Evolutionary conservation across 2,888 invertebrate genomes (phyloP).

Genomic region (Scaptomyza cyrtandrae): DNA sequence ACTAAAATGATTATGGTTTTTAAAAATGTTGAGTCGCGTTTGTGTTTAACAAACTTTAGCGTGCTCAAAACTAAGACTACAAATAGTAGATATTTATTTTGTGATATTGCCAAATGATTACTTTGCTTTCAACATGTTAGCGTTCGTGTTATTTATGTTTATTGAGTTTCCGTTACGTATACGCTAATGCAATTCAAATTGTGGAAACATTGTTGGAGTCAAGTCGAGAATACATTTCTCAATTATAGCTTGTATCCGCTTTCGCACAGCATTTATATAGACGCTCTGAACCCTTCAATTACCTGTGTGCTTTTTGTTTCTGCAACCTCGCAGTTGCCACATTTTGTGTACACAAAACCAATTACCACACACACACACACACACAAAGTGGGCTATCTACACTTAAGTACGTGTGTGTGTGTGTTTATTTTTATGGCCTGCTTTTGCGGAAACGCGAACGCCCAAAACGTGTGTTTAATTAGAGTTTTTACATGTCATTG

Average conservation of each 20-base stretch:
- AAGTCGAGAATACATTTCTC: constrained; percentile 8
- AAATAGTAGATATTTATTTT: too few relatives aligned
- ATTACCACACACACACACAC: constrained; percentile 11
- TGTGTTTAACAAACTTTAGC: too few relatives aligned
- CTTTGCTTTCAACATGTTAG: too few relatives aligned
- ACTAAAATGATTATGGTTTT: too few relatives aligned
- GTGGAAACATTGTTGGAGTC: neutral
- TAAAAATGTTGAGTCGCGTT: too few relatives aligned
- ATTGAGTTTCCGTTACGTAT: neutral
- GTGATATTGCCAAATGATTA: too few relatives aligned
- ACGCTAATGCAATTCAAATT: neutral
- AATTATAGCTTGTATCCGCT: constrained; percentile 30
- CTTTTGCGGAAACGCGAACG: constrained; percentile 32
- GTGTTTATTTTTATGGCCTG: constrained; percentile 41
- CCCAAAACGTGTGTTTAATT: constrained; percentile 73
- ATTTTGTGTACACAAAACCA: constrained; percentile 17
- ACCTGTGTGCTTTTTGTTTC: neutral
- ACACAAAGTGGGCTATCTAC: constrained; percentile 22
- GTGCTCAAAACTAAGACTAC: too few relatives aligned
- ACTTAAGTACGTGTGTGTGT: constrained; percentile 1
- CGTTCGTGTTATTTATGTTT: neutral
- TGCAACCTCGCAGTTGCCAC: constrained; percentile 33
- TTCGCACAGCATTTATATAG: constrained; percentile 7
- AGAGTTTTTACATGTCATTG: constrained; percentile 77
- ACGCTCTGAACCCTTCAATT: constrained; percentile 33